Percentiles rank a stretch among this genome's conserved stretches.
Evolutionary conservation across 2,797 vertebrate species (phyloP).

Genomic region (Aulostomus chinensis): DNA sequence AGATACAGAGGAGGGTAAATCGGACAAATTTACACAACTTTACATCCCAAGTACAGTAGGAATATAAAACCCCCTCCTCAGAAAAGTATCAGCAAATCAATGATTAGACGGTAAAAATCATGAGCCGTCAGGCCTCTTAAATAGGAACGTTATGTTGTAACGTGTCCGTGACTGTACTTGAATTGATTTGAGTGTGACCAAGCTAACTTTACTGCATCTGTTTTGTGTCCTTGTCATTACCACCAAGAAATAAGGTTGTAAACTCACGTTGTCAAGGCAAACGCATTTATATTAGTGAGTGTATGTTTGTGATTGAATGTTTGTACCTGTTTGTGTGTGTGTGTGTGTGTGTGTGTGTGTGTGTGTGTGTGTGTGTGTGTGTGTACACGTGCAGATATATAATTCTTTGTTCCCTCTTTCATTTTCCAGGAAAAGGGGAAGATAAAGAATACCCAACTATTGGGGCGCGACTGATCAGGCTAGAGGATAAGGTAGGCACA

Average conservation of each 20-base stretch:
- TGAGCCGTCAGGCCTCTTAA: neutral
- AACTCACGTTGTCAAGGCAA: no score
- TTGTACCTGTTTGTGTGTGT: neutral
- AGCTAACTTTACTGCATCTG: neutral
- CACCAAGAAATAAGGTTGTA: no score
- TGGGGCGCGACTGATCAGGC: slow-evolving; percentile 88
- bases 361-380: no score
- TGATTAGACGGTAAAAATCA: neutral
- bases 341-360: no score
- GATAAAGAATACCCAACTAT: slow-evolving; percentile 89
- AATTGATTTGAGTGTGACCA: no score
- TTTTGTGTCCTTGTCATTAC: neutral
- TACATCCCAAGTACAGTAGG: neutral
- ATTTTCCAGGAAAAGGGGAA: slow-evolving; percentile 84
- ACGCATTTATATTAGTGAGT: no score
- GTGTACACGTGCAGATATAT: neutral
- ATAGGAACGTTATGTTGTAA: slow-evolving; percentile 5
- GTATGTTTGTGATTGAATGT: neutral
- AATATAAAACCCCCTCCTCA: neutral
- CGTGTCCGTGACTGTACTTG: no score
- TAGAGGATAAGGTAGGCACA: slow-evolving; percentile 88
- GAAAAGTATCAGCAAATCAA: neutral
- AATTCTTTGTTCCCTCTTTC: neutral
- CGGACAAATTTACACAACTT: neutral
- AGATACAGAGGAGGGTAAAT: neutral